Evolutionary conservation across 2,888 invertebrate genomes (phyloP).

Genomic region (Drosophila fulvimacula): DNA sequence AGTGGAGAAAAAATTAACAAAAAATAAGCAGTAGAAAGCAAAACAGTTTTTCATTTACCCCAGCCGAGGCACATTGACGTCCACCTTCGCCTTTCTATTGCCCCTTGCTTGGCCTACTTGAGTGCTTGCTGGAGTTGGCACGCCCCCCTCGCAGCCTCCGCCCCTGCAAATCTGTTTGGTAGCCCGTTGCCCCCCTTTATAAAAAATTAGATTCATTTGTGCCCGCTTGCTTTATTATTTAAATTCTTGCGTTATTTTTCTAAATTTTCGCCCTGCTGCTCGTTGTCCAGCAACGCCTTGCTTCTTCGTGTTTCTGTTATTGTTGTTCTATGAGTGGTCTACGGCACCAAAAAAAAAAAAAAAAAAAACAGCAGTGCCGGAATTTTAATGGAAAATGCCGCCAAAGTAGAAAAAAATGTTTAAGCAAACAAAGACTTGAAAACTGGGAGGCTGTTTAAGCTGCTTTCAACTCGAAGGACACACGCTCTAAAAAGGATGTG

Average conservation of each 20-base stretch:
- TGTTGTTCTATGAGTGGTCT: slow-evolving; percentile 33
- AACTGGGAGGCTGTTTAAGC: slow-evolving; percentile 66
- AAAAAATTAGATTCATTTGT: slow-evolving; percentile 83
- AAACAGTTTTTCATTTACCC: slow-evolving; percentile 74
- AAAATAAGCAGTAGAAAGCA: slow-evolving; percentile 63
- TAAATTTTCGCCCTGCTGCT: slow-evolving; percentile 64
- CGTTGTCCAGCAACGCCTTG: slow-evolving; percentile 19
- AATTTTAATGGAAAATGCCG: slow-evolving; percentile 84
- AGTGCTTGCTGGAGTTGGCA: slow-evolving; percentile 16
- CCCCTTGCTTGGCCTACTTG: slow-evolving; percentile 18
- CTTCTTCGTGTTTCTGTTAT: slow-evolving; percentile 25
- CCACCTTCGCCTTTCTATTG: slow-evolving; percentile 10
- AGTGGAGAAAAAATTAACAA: slow-evolving; percentile 54
- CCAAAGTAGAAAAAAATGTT: slow-evolving; percentile 70
- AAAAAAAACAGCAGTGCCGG: slow-evolving; percentile 65
- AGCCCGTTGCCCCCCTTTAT: slow-evolving; percentile 66
- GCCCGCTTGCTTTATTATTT: slow-evolving; percentile 81
- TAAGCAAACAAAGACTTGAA: slow-evolving; percentile 71
- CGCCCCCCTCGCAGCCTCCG: not conserved
- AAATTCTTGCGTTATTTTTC: slow-evolving; percentile 80
- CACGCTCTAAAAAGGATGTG: slow-evolving; percentile 69
- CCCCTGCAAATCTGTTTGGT: slow-evolving; percentile 5
- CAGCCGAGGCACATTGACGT: slow-evolving; percentile 26
- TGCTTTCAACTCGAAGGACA: slow-evolving; percentile 73
- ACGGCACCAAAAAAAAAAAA: slow-evolving; percentile 21